A percentile compares a stretch with the other conserved stretches of the same genome.
phyloP scores from a whole-genome alignment of 2,113 vertebrate genomes.

The cattle (Bos taurus) region ARS-UCD2.0 NC_037332.1:62500001-62500500 shows the following conservation, averaged over 20 bases:
- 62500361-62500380: neutral
- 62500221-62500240: neutral
- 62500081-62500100: neutral
- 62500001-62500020: neutral
- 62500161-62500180: neutral
- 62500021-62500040: neutral
- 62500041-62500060: neutral
- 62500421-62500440: conserved; percentile 14
- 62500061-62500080: neutral
- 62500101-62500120: neutral
- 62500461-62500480: conserved; percentile 27
- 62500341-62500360: neutral
- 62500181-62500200: neutral
- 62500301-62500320: neutral
- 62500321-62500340: neutral
- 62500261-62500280: neutral
- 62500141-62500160: neutral
- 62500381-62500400: neutral
- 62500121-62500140: neutral
- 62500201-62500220: neutral
- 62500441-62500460: conserved; percentile 21
- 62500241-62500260: neutral
- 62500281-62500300: neutral
- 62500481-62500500: conserved; percentile 42
- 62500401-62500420: neutral